These are phyloP conservation scores for Meghimatium bilineatum DNA, from an alignment of 2,888 invertebrate species.

Conservation along the genomic window DNA sequence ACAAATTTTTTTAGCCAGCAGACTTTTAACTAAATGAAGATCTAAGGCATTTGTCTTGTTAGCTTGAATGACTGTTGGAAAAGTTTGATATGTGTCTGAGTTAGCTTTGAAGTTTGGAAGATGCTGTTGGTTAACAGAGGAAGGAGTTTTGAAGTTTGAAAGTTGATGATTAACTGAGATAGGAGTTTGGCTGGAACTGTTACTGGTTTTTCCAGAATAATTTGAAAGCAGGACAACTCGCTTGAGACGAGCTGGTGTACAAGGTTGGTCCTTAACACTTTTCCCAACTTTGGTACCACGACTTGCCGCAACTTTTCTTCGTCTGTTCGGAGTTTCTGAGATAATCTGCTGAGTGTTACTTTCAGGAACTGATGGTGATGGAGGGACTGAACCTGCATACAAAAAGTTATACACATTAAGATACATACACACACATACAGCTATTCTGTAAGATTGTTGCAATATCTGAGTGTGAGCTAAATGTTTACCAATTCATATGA, in stretches of 20 bases:
- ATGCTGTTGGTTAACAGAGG: background rate
- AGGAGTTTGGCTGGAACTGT: background rate
- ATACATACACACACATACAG: too few species aligned
- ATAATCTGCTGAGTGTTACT: conserved; percentile 8
- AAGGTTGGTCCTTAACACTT: background rate
- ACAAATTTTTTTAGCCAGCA: conserved; percentile 89
- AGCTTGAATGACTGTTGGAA: conserved; percentile 60
- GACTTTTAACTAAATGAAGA: conserved; percentile 82
- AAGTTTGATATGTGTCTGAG: conserved; percentile 46
- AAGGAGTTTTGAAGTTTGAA: background rate
- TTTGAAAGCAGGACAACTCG: background rate
- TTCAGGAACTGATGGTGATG: conserved; percentile 40
- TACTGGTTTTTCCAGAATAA: background rate
- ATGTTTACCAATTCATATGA: too few species aligned
- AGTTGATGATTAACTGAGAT: background rate
- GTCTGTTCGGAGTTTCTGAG: conserved; percentile 5
- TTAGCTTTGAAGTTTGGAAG: background rate
- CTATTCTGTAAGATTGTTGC: too few species aligned
- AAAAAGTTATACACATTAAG: conserved; percentile 55
- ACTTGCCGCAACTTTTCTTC: conserved; percentile 16
- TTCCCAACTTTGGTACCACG: conserved; percentile 16
- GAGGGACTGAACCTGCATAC: conserved; percentile 53
- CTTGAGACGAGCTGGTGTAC: background rate
- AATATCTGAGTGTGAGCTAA: too few species aligned
- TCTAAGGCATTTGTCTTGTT: conserved; percentile 13